Evolutionary conservation across 2,113 vertebrate species (phyloP).

Genomic region (Bubalus kerabau): DNA sequence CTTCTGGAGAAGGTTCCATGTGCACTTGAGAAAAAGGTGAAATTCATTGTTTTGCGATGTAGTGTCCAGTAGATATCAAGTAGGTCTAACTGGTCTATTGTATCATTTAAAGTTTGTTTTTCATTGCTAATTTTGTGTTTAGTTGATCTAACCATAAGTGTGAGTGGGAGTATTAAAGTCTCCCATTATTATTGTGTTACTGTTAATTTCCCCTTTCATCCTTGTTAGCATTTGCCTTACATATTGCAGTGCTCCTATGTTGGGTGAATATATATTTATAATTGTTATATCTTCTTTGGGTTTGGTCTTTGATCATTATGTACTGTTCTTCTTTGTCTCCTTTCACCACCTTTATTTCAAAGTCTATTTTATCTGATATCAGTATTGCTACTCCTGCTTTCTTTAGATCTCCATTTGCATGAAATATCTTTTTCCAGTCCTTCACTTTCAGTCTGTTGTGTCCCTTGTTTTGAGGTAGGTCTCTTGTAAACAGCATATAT

Average conservation of each 20-base stretch:
- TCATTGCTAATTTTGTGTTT: not conserved
- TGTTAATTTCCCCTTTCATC: not conserved
- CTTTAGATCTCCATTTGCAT: not conserved
- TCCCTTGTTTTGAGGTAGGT: not conserved
- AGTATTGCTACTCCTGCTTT: not conserved
- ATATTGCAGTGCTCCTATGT: not conserved
- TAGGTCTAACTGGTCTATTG: not conserved
- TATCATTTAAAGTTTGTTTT: not conserved
- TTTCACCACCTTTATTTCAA: not conserved
- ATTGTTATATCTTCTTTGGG: not conserved
- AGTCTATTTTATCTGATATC: not conserved
- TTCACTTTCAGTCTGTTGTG: not conserved
- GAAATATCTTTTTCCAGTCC: not conserved
- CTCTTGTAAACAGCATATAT: not conserved
- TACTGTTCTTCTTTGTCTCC: not conserved
- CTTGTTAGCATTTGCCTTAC: not conserved
- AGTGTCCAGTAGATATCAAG: not conserved
- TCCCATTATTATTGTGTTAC: not conserved
- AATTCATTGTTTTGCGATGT: not conserved
- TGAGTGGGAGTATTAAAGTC: not conserved
- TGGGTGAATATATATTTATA: not conserved
- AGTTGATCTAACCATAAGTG: not conserved
- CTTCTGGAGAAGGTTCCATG: rapidly evolving
- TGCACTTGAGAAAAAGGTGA: not conserved
- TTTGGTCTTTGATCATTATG: not conserved